These are phyloP conservation scores for Plebejus anna DNA, from an alignment of 2,888 invertebrate species.

Conservation along the genomic window DNA sequence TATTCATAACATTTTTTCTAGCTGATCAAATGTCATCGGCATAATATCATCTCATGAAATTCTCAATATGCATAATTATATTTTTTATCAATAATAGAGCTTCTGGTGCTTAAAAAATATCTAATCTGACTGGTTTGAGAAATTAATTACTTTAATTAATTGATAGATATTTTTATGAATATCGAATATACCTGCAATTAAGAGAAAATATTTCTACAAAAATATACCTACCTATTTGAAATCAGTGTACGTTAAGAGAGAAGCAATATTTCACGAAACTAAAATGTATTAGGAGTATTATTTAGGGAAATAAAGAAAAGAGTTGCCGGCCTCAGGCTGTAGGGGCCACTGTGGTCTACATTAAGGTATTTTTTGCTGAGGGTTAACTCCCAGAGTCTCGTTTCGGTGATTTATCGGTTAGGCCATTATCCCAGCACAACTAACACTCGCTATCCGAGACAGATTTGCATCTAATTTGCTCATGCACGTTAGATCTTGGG, in stretches of 20 bases:
- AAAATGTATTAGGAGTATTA: slow-evolving; percentile 63
- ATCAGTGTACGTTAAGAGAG: not conserved
- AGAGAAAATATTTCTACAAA: not conserved
- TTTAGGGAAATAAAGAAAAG: slow-evolving; percentile 58
- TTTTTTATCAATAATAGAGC: not conserved
- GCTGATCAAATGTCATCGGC: slow-evolving; percentile 14
- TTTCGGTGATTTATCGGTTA: slow-evolving; percentile 64
- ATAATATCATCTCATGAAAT: not conserved
- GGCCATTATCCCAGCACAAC: slow-evolving; percentile 48
- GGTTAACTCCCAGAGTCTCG: slow-evolving; percentile 53
- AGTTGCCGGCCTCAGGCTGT: slow-evolving; percentile 58
- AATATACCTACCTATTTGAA: not conserved
- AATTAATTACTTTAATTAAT: slow-evolving; percentile 13
- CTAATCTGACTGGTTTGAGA: not conserved
- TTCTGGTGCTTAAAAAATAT: not conserved
- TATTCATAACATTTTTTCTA: slow-evolving; percentile 2
- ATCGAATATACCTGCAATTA: not conserved
- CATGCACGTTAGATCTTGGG: slow-evolving; percentile 55
- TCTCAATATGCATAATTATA: slow-evolving; percentile 5
- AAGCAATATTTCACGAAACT: slow-evolving; percentile 56
- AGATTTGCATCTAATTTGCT: slow-evolving; percentile 69
- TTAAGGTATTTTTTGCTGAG: slow-evolving; percentile 54
- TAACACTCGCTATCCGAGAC: slow-evolving; percentile 66
- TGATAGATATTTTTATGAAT: not conserved
- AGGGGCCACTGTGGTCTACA: slow-evolving; percentile 69